Conservation (phyloP, 2,113 vertebrate species). For the Pedetes capensis region DNA sequence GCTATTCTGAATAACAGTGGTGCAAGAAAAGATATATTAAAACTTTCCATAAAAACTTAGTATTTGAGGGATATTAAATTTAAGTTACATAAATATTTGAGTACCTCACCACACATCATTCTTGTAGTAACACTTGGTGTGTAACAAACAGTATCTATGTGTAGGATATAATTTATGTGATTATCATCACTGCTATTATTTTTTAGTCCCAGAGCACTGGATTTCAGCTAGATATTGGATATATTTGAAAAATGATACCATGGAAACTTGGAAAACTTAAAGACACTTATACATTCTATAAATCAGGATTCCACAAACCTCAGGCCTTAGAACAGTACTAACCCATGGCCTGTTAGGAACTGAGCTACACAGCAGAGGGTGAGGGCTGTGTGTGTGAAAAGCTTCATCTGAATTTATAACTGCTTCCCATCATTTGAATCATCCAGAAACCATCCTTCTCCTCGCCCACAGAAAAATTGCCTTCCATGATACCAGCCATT, state of each 20-base stretch:
- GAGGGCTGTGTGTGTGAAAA: too few species aligned
- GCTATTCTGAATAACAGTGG: neutral
- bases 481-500: too few species aligned
- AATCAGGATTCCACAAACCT: too few species aligned
- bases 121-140: neutral
- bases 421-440: too few species aligned
- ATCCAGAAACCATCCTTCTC: too few species aligned
- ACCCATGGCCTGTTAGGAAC: too few species aligned
- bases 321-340: too few species aligned
- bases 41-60: neutral
- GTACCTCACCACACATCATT: neutral
- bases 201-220: neutral
- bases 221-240: neutral
- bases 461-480: too few species aligned
- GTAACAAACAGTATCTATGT: neutral
- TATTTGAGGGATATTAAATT: neutral
- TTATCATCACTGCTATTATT: neutral
- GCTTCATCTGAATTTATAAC: too few species aligned
- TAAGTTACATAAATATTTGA: neutral
- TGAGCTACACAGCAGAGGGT: too few species aligned
- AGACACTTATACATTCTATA: too few species aligned
- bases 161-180: neutral
- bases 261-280: too few species aligned
- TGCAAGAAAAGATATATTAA: neutral
- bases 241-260: neutral